These are phyloP conservation scores for Leptinotarsa haldemani DNA, from an alignment of 2,888 invertebrate genomes.

Conservation along the genomic window DNA sequence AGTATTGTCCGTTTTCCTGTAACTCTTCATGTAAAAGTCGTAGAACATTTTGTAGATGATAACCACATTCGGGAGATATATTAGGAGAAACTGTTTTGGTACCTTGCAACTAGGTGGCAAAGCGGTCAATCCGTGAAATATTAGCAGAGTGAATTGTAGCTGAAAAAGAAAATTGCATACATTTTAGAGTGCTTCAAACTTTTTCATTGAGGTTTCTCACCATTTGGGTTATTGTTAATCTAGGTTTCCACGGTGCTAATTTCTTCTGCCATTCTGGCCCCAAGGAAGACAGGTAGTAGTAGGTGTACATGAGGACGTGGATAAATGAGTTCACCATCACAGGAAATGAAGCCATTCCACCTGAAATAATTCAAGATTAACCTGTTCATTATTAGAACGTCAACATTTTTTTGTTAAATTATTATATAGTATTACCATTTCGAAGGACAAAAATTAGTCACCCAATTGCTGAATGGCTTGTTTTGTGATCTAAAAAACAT, in stretches of 20 bases:
- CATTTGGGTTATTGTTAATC: conserved; percentile 74
- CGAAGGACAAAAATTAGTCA: too few species aligned
- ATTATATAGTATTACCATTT: too few species aligned
- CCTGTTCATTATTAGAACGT: too few species aligned
- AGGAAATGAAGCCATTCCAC: conserved; percentile 75
- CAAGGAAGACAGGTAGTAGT: conserved; percentile 76
- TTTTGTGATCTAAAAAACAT: too few species aligned
- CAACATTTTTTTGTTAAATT: too few species aligned
- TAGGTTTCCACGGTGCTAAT: conserved; percentile 72
- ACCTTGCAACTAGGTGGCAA: conserved; percentile 71
- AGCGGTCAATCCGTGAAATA: conserved; percentile 70
- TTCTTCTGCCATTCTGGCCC: conserved; percentile 70
- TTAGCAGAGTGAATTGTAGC: conserved; percentile 74
- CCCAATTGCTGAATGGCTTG: too few species aligned
- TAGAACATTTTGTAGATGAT: conserved; percentile 79
- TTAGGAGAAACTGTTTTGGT: conserved; percentile 66
- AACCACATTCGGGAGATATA: conserved; percentile 73
- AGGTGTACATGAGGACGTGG: conserved; percentile 82
- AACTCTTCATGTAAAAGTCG: conserved; percentile 75
- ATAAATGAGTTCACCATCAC: conserved; percentile 76
- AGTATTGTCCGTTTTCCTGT: conserved; percentile 60
- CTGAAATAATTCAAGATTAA: conserved; percentile 64
- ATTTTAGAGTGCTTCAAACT: neutral
- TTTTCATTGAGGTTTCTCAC: conserved; percentile 58
- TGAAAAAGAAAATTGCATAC: conserved; percentile 29